Evolutionary conservation across 37 sponge, comb jelly and placozoan genomes (phyloP).

Genomic region (Bolinopsis microptera): DNA sequence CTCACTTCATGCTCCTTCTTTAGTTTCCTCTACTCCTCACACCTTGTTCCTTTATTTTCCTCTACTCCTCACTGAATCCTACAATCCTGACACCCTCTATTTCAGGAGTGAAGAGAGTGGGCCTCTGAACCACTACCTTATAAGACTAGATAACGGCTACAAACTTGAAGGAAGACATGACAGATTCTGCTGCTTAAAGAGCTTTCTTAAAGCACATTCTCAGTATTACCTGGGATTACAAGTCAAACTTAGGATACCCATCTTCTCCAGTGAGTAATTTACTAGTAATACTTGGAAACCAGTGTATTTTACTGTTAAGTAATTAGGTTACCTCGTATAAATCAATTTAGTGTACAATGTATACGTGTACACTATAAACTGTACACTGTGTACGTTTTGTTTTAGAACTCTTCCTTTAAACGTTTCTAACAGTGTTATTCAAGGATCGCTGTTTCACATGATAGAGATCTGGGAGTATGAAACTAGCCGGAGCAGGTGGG

Average conservation of each 20-base stretch:
- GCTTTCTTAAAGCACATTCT: slow-evolving; percentile 8
- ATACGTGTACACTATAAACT: too few species aligned
- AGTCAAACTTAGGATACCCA: slow-evolving; percentile 47
- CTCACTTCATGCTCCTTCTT: too few species aligned
- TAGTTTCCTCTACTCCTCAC: too few species aligned
- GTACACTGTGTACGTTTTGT: background rate
- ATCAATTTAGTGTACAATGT: too few species aligned
- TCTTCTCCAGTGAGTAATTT: slow-evolving; percentile 18
- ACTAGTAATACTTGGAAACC: background rate
- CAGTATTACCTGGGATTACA: slow-evolving; percentile 10
- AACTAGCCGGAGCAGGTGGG: background rate
- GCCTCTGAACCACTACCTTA: slow-evolving; percentile 44
- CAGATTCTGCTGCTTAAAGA: slow-evolving; percentile 39
- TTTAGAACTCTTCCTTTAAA: too few species aligned
- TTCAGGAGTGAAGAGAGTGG: slow-evolving; percentile 1
- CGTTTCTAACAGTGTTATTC: too few species aligned
- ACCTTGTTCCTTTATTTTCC: too few species aligned
- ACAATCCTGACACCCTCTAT: background rate
- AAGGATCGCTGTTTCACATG: slow-evolving; percentile 42
- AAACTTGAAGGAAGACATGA: slow-evolving; percentile 21
- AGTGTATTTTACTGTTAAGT: too few species aligned
- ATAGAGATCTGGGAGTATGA: slow-evolving; percentile 43
- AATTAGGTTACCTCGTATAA: too few species aligned
- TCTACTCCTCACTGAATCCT: too few species aligned
- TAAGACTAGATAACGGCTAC: slow-evolving; percentile 52